Conservation (phyloP, 2,113 vertebrate species). For the Holacanthus passer region DNA sequence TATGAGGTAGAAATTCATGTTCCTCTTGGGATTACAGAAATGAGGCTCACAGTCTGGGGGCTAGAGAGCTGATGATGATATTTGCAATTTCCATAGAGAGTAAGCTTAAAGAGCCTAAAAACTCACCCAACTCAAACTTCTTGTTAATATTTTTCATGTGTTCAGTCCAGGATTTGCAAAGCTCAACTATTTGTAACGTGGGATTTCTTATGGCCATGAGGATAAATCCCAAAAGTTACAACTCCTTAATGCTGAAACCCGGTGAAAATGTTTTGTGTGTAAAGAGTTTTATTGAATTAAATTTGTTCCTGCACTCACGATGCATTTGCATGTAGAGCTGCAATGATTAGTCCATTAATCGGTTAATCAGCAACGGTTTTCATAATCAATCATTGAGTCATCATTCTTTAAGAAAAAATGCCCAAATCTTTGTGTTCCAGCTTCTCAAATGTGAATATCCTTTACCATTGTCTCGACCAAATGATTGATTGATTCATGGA, state of each 20-base stretch:
- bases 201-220: neutral
- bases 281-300: neutral
- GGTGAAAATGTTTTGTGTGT: neutral
- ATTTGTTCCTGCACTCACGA: neutral
- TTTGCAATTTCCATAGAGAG: slow-evolving; percentile 38
- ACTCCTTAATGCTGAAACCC: neutral
- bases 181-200: neutral
- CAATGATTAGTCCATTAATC: neutral
- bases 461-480: too few species aligned
- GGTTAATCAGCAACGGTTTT: neutral
- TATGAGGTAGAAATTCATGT: slow-evolving; percentile 34
- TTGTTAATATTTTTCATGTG: neutral
- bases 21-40: slow-evolving; percentile 37
- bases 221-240: neutral
- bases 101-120: neutral
- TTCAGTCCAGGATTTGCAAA: neutral
- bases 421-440: too few species aligned
- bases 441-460: too few species aligned
- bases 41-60: neutral
- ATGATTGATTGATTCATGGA: too few species aligned
- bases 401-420: too few species aligned
- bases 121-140: neutral
- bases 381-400: too few species aligned
- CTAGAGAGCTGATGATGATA: neutral
- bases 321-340: neutral